Evolutionary conservation across 2,888 invertebrate species (phyloP).

Genomic region (Zaprionus bogoriensis): DNA sequence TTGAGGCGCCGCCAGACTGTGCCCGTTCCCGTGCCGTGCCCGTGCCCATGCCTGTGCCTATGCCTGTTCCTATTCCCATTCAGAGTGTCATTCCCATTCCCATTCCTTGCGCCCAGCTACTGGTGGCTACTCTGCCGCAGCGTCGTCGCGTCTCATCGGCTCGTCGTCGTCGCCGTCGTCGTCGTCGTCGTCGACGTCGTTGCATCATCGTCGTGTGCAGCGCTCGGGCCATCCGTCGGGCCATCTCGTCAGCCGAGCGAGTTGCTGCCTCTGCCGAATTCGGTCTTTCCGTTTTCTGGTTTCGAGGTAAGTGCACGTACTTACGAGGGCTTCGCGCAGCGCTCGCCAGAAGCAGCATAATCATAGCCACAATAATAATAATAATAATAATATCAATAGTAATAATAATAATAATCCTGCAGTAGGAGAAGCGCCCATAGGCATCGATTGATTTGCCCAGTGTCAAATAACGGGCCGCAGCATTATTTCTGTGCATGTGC

Average conservation of each 20-base stretch:
- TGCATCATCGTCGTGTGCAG: constrained; percentile 52
- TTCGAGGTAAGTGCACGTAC: constrained; percentile 82
- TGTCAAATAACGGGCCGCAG: constrained; percentile 18
- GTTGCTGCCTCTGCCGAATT: constrained; percentile 56
- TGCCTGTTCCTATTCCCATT: constrained; percentile 13
- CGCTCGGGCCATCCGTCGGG: constrained; percentile 23
- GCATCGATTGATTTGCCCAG: constrained; percentile 60
- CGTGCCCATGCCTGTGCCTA: too few relatives aligned
- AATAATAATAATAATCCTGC: constrained; percentile 57
- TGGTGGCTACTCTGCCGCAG: constrained; percentile 48
- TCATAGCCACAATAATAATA: too few relatives aligned
- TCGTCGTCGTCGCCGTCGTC: constrained; percentile 43
- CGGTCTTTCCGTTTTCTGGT: constrained; percentile 83
- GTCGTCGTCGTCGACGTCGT: constrained; percentile 21
- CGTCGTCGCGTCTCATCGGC: constrained; percentile 42
- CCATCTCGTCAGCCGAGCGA: constrained; percentile 42
- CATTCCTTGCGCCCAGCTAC: constrained; percentile 19
- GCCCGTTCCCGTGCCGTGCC: too few relatives aligned
- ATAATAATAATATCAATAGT: too few relatives aligned
- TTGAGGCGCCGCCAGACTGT: constrained; percentile 4
- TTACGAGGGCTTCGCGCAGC: constrained; percentile 53
- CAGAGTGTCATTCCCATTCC: too few relatives aligned
- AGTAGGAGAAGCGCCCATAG: constrained; percentile 56
- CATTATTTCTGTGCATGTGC: too few relatives aligned
- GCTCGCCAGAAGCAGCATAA: constrained; percentile 44